phyloP scores from a whole-genome alignment of 2,113 vertebrate species.

The Sylvia atricapilla region DNA sequence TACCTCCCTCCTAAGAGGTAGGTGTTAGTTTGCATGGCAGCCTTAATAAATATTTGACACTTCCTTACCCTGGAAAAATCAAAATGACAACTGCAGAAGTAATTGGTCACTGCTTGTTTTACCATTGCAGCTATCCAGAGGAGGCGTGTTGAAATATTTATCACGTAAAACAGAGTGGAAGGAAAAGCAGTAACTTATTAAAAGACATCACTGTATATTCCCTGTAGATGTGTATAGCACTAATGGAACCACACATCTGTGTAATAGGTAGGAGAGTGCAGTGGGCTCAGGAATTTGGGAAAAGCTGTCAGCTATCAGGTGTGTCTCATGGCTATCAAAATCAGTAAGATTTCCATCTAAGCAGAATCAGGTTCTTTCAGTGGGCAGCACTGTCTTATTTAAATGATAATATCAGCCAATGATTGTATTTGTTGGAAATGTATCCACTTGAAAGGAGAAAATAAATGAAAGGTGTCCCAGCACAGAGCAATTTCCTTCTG shows the following conservation, averaged over 20 bases:
- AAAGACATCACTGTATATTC: background rate
- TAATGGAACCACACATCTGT: background rate
- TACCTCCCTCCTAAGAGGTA: background rate
- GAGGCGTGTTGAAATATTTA: conserved; percentile 18
- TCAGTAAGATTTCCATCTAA: background rate
- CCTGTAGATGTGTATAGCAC: background rate
- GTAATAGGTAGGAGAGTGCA: background rate
- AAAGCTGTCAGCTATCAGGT: background rate
- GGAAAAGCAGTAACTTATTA: conserved; percentile 8
- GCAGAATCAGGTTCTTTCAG: background rate
- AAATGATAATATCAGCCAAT: background rate
- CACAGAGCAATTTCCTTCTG: background rate
- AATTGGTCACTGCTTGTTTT: background rate
- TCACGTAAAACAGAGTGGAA: background rate
- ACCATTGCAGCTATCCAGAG: background rate
- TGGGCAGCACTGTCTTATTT: background rate
- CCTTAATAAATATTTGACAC: background rate
- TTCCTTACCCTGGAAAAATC: conserved; percentile 2
- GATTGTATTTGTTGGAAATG: background rate
- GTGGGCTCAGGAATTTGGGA: background rate
- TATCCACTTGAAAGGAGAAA: background rate
- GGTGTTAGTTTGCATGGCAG: background rate
- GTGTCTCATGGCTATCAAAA: background rate
- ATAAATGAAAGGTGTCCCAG: background rate
- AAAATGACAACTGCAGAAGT: background rate